Base-by-base conservation (phyloP, 2,113 vertebrate species). In the Perca flavescens region DNA sequence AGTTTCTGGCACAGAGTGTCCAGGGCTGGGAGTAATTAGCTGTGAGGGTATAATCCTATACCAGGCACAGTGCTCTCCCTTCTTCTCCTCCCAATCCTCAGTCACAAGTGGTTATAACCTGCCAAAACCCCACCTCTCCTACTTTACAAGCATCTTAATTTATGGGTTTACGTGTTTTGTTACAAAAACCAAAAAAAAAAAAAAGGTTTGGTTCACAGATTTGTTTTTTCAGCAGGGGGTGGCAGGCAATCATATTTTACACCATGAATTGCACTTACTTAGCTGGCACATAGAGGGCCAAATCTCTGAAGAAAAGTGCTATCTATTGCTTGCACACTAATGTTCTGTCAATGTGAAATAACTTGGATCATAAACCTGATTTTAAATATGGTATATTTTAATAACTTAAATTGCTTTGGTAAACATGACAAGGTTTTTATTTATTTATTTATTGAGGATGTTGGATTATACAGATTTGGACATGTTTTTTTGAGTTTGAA, bases 21-120 rank as follows among this genome's bases (percentile, higher is more conserved):
- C 49, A 4, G 66, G 77, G 86, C 92, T 93, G 93, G 87, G 84
- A 91, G 82, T 88, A 91, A 93, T 93, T 91, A 91, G 81, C 74
- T 79, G 74, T 77, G 66, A 71, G 80, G 83, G 70, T 88, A 85
- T 89, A 92, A 92, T 91, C 79, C 81, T 78, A 73, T 62, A 86
- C 82, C 87, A 88, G 91, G 80, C 88, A 77, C 77, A 80, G 53
- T 81, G 6, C 54, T 7, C 66, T 1, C 49, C 57, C 31, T 13
- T 28, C 49, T 19, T 31, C 22, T 47, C 14, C 61, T 74, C 57
- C 52, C 19, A 53, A 5, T 77, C 53, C 64, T 80, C 54, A 77
- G 53, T 79, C 74, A 69, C 46, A 79, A 67, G 76, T 85, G 70
- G 46, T 72, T 82, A 68, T 73, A 47, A 79, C 34, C 36, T 22